A percentile compares a stretch with the other conserved stretches of the same genome.
Conservation (phyloP, 2,888 invertebrate genomes). For the Platycnemis pennipes region DNA sequence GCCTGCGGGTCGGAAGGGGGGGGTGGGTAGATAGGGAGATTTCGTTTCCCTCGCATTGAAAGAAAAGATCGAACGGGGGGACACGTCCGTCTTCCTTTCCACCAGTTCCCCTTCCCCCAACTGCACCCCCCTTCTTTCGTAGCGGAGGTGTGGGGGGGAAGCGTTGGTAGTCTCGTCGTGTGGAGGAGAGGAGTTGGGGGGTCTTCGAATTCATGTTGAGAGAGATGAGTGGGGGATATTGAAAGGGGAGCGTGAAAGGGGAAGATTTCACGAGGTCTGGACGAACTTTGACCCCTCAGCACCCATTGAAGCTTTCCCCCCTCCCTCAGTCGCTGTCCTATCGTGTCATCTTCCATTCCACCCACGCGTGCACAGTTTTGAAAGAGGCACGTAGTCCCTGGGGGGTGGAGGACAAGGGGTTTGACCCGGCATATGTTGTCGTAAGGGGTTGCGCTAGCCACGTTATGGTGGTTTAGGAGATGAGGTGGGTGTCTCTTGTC, state of each 20-base stretch:
- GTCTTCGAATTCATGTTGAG: neutral
- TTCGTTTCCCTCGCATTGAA: neutral
- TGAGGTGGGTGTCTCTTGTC: neutral
- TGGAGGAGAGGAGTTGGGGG: no score
- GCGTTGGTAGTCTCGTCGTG: no score
- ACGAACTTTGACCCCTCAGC: neutral
- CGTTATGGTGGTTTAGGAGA: neutral
- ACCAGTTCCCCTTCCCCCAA: neutral
- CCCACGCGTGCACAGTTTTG: neutral
- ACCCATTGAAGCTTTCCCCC: neutral
- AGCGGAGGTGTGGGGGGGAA: no score
- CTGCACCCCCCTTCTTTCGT: neutral
- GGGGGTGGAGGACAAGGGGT: neutral
- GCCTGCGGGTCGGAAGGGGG: neutral
- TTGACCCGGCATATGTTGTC: neutral
- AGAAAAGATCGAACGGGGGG: neutral
- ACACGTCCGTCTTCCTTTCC: neutral
- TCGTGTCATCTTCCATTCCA: conserved; percentile 26
- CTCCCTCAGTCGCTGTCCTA: neutral
- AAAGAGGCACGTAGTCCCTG: neutral
- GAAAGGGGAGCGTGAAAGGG: neutral
- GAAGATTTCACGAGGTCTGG: neutral
- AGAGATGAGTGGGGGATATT: neutral
- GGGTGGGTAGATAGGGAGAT: neutral
- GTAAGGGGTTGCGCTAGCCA: neutral